A percentile compares a stretch with the other conserved stretches of the same genome.
phyloP scores from a whole-genome alignment of 2,797 vertebrate species.

The Poeciliopsis infans region DNA sequence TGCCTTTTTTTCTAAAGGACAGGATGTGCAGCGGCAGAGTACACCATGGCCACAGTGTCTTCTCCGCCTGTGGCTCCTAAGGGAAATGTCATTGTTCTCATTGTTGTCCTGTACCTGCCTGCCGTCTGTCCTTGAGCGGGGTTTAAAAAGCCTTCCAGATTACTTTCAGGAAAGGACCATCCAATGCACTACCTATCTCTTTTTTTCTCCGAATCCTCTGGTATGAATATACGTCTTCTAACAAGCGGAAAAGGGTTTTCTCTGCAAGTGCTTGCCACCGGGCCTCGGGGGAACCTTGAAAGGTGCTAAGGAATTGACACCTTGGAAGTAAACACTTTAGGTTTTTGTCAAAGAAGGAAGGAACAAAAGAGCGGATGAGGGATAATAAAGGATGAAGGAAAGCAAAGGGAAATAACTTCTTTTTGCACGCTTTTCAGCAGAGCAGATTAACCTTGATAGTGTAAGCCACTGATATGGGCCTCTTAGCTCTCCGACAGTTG shows the following conservation, averaged over 20 bases:
- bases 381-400: neutral
- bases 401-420: constrained; percentile 3
- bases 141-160: constrained; percentile 75
- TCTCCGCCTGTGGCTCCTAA: constrained; percentile 56
- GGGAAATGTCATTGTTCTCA: constrained; percentile 71
- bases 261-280: constrained; percentile 31
- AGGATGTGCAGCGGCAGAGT: constrained; percentile 66
- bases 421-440: constrained; percentile 9
- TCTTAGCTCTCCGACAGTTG: constrained; percentile 58
- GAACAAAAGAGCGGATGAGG: constrained; percentile 22
- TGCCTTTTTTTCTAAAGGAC: constrained; percentile 68
- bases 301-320: constrained; percentile 44
- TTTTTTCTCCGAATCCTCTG: constrained; percentile 57
- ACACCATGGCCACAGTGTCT: constrained; percentile 75
- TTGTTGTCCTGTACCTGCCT: constrained; percentile 71
- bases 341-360: constrained; percentile 20
- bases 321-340: constrained; percentile 35
- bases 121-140: constrained; percentile 70
- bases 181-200: constrained; percentile 44
- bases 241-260: constrained; percentile 52
- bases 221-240: constrained; percentile 69
- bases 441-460: constrained; percentile 25
- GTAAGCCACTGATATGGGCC: constrained; percentile 32
- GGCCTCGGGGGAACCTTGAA: constrained; percentile 43
- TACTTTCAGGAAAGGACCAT: constrained; percentile 72